Evolutionary conservation across 1,140 invertebrate genomes (phyloP).

Genomic region (Rhagoletis pomonella): DNA sequence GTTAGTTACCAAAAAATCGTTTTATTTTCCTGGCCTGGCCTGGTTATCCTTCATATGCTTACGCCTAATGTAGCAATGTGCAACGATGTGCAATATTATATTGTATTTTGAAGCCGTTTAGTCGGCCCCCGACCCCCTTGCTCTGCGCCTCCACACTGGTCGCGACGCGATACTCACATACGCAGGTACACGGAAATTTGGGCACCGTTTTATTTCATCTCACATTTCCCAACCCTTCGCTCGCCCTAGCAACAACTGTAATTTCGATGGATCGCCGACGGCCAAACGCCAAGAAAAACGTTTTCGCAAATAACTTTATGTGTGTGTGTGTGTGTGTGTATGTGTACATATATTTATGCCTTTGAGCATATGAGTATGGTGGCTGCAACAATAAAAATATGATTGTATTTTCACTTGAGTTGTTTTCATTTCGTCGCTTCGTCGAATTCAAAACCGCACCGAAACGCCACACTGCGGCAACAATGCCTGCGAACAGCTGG

Average conservation of each 20-base stretch:
- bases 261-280: conserved; percentile 5
- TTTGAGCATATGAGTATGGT: conserved; percentile 12
- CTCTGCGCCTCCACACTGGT: not conserved
- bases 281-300: conserved; percentile 42
- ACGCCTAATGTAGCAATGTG: conserved; percentile 40
- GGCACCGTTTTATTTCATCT: conserved; percentile 53
- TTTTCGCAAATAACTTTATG: not conserved
- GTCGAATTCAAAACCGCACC: conserved; percentile 40
- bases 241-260: not conserved
- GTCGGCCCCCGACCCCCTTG: not conserved
- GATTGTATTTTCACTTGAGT: conserved; percentile 56
- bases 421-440: conserved; percentile 54
- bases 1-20: not conserved
- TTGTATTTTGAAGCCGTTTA: conserved; percentile 50
- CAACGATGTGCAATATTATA: conserved; percentile 49
- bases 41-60: conserved; percentile 27
- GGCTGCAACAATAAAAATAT: conserved; percentile 48
- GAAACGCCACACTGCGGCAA: not conserved
- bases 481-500: conserved; percentile 25
- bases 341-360: not conserved
- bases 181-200: not conserved
- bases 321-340: not conserved
- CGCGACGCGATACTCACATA: conserved; percentile 1
- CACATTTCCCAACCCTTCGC: conserved; percentile 11
- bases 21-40: not conserved